A percentile compares a stretch with the other conserved stretches of the same genome.
Evolutionary conservation across 2,888 invertebrate species (phyloP).

Genomic region (Acronicta leporina): DNA sequence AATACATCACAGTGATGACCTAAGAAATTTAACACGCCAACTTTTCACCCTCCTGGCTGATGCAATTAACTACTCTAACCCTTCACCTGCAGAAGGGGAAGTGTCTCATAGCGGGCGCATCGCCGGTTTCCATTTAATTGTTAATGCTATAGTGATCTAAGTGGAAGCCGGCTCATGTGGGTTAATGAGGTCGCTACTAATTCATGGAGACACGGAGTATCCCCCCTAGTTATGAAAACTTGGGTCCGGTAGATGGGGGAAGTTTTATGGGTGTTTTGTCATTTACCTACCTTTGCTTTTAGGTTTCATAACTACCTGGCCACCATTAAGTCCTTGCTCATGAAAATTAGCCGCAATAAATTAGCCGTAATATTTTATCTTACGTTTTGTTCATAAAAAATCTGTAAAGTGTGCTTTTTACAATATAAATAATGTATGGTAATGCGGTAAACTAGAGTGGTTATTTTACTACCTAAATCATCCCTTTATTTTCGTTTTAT

Average conservation of each 20-base stretch:
- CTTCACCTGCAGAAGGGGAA: conserved; percentile 48
- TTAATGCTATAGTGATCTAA: conserved; percentile 81
- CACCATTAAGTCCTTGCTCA: conserved; percentile 50
- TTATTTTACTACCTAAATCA: too few relatives aligned
- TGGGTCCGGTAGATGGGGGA: conserved; percentile 61
- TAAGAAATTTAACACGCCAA: conserved; percentile 38
- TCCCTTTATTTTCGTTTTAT: too few relatives aligned
- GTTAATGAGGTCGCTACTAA: conserved; percentile 85
- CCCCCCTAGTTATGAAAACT: conserved; percentile 73
- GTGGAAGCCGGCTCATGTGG: conserved; percentile 74
- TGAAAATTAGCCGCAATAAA: conserved; percentile 57
- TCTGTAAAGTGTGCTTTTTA: conserved; percentile 25
- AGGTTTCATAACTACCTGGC: conserved; percentile 61
- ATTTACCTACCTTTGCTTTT: conserved; percentile 65
- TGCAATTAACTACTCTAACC: conserved; percentile 56
- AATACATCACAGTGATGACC: conserved; percentile 33
- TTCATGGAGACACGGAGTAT: conserved; percentile 79
- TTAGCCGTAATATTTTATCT: conserved; percentile 41
- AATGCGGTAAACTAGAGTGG: neutral
- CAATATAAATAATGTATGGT: too few relatives aligned
- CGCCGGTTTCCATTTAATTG: conserved; percentile 78
- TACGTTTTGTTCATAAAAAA: conserved; percentile 28
- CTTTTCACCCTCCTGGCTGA: conserved; percentile 48
- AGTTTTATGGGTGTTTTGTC: conserved; percentile 63
- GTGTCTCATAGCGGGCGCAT: conserved; percentile 57